Percentiles rank a stretch among this genome's conserved stretches.
These are phyloP conservation scores for Alces alces DNA, from an alignment of 2,113 vertebrate genomes.

Conservation along the genomic window DNA sequence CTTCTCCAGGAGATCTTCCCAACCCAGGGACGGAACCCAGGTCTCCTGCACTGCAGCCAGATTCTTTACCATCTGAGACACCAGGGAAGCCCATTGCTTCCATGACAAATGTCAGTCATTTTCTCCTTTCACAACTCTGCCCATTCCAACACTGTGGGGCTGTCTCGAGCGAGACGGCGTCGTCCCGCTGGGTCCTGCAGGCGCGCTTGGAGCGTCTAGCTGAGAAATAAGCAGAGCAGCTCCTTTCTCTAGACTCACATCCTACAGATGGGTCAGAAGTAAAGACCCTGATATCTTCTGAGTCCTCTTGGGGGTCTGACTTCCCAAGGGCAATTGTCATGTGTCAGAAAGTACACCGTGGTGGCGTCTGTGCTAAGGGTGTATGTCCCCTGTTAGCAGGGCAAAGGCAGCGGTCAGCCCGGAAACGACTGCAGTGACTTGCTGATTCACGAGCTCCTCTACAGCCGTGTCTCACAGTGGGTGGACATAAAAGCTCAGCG, in stretches of 20 bases:
- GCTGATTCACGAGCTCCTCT: neutral
- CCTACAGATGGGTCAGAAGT: neutral
- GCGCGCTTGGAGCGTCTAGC: neutral
- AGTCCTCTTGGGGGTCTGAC: too few species aligned
- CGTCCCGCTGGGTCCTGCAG: accelerated
- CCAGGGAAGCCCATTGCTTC: neutral
- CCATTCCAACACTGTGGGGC: neutral
- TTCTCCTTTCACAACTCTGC: neutral
- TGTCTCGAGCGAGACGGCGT: accelerated
- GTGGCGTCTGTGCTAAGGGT: neutral
- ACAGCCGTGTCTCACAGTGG: accelerated
- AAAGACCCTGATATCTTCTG: neutral
- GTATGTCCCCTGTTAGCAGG: neutral
- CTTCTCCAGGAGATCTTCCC: neutral
- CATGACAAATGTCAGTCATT: accelerated
- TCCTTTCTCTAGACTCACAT: accelerated
- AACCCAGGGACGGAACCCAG: neutral
- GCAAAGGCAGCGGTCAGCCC: neutral
- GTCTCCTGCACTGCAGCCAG: neutral
- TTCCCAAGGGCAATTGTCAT: accelerated
- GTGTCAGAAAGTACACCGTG: accelerated
- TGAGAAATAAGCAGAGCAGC: neutral
- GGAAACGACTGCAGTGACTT: too few species aligned
- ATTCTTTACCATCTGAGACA: neutral
- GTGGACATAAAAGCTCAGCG: accelerated